Percentiles rank a stretch among this genome's conserved stretches.
These are phyloP conservation scores for Plecturocebus donacophilus DNA, from an alignment of 2,113 vertebrate genomes.

Conservation along the genomic window DNA sequence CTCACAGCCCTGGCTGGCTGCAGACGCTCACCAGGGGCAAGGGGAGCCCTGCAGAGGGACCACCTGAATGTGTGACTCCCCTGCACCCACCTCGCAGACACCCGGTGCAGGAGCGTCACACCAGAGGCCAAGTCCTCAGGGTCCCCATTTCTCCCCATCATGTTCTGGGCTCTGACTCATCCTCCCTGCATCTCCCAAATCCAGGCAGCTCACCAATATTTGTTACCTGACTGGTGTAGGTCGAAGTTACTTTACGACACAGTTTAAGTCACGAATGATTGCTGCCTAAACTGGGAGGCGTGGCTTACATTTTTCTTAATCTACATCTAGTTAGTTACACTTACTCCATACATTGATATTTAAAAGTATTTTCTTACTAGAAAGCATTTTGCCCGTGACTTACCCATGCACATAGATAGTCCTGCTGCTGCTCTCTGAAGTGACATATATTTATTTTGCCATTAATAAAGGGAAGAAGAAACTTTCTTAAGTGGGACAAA, in stretches of 20 bases:
- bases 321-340: neutral
- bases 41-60: no score
- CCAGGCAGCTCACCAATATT: rapidly evolving
- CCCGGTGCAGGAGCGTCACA: neutral
- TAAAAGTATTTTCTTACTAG: neutral
- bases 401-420: neutral
- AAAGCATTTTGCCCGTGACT: neutral
- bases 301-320: neutral
- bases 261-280: neutral
- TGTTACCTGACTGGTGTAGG: neutral
- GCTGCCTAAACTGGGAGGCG: neutral
- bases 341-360: neutral
- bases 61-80: neutral
- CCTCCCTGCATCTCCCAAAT: neutral
- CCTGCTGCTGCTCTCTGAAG: neutral
- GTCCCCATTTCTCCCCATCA: neutral
- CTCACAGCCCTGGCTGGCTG: rapidly evolving
- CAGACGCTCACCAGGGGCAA: neutral
- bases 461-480: neutral
- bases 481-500: neutral
- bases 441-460: neutral
- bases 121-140: no score
- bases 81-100: no score
- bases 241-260: neutral
- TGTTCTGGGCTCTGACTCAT: rapidly evolving